Base-by-base conservation (phyloP, 2,888 invertebrate species). In the Erpobdella octoculata region DNA sequence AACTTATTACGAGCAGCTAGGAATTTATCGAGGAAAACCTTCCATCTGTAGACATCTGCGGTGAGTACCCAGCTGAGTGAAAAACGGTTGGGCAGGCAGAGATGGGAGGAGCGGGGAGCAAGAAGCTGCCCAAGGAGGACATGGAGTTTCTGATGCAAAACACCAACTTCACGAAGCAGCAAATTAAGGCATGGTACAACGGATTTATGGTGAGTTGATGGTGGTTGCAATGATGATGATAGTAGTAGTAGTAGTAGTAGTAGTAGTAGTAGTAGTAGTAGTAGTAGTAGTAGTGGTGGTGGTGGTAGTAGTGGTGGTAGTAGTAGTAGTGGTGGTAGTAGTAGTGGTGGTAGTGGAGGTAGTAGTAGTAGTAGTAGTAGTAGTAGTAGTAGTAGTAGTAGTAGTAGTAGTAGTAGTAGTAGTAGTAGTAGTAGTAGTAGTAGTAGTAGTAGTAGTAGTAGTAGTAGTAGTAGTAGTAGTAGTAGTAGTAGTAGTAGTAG, bases 21-120 rank as follows among this genome's bases (percentile, higher is more conserved):
- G n/a, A n/a, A n/a, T n/a, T n/a, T n/a, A n/a, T n/a, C n/a, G n/a
- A n/a, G n/a, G n/a, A n/a, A n/a, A n/a, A n/a, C n/a, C n/a, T n/a
- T n/a, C n/a, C n/a, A n/a, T n/a, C n/a, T n/a, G n/a, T n/a, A n/a
- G n/a, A n/a, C n/a, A n/a, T n/a, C n/a, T n/a, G n/a, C n/a, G n/a
- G n/a, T n/a, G n/a, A n/a, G n/a, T n/a, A n/a, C n/a, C n/a, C n/a
- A n/a, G n/a, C n/a, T n/a, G n/a, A n/a, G n/a, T n/a, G n/a, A n/a
- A n/a, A n/a, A n/a, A n/a, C n/a, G 12, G 28, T 18, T 46, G 53
- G 28, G 53, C 21, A 28, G 28, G 53, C 21, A 37, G 68, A 15
- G 38, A 81, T 81, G 81, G 81, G 81, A 72, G 79, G 78, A 71
- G 77, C 78, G 73, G 78, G 78, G 46, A 79, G 80, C 21, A 79